phyloP scores from a whole-genome alignment of 2,888 invertebrate genomes.

The Chorisops tibialis region DNA sequence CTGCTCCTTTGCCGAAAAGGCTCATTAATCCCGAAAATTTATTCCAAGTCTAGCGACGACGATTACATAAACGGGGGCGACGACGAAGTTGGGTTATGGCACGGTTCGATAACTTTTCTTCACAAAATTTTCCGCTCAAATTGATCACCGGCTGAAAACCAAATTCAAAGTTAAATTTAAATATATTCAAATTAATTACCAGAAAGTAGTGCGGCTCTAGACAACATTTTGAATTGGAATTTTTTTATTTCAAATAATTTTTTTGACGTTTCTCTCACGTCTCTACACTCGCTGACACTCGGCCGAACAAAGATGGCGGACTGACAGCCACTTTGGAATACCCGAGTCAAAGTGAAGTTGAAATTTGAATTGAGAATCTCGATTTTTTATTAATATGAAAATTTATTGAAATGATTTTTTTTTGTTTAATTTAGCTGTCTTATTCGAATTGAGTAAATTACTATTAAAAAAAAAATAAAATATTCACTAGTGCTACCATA shows the following conservation, averaged over 20 bases:
- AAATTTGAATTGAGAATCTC: too few relatives aligned
- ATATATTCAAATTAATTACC: constrained; percentile 53
- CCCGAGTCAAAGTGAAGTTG: constrained; percentile 11
- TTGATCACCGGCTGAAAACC: not conserved
- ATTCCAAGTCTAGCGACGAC: not conserved
- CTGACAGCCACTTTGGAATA: constrained; percentile 3
- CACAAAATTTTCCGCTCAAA: constrained; percentile 18
- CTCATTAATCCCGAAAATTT: constrained; percentile 58
- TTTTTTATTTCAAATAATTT: constrained; percentile 12
- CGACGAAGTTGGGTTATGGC: constrained; percentile 18
- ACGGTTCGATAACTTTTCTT: not conserved
- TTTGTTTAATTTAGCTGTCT: too few relatives aligned
- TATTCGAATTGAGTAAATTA: too few relatives aligned
- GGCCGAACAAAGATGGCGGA: not conserved
- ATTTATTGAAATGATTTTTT: too few relatives aligned
- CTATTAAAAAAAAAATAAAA: too few relatives aligned
- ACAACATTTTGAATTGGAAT: constrained; percentile 58
- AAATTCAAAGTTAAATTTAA: not conserved
- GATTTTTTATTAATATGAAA: too few relatives aligned
- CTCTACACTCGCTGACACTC: constrained; percentile 11
- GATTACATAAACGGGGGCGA: constrained; percentile 21
- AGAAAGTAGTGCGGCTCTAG: constrained; percentile 65
- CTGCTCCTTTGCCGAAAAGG: too few relatives aligned
- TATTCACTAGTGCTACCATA: too few relatives aligned
- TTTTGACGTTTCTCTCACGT: constrained; percentile 20